Conservation (phyloP, 2,797 vertebrate species). For the Pseudochaenichthys georgianus region DNA sequence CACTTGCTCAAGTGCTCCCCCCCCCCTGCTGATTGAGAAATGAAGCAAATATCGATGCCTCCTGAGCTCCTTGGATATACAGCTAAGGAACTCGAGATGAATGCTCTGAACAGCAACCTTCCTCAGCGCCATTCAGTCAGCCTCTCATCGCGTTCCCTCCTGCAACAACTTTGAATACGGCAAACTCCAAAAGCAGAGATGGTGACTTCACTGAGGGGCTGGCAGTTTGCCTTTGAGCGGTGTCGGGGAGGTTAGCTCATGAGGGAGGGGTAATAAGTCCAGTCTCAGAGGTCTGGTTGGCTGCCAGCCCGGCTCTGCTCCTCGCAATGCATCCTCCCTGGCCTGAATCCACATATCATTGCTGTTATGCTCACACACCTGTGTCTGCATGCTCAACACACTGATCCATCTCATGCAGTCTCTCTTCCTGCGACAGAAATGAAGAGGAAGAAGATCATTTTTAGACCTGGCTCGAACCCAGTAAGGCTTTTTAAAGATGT, state of each 20-base stretch:
- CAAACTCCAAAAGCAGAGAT: conserved; percentile 25
- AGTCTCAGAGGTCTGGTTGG: conserved; percentile 49
- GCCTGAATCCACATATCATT: conserved; percentile 49
- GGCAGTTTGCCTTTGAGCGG: conserved; percentile 38
- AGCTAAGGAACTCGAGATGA: conserved; percentile 12
- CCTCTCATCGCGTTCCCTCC: conserved; percentile 17
- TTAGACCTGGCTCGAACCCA: conserved; percentile 60
- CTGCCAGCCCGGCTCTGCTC: conserved; percentile 52
- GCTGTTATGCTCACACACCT: conserved; percentile 58
- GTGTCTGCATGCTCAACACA: conserved; percentile 56
- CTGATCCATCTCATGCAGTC: conserved; percentile 46
- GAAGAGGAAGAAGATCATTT: conserved; percentile 43
- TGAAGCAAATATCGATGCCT: conserved; percentile 29
- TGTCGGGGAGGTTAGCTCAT: conserved; percentile 53
- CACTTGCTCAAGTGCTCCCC: background rate
- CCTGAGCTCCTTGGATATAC: conserved; percentile 1
- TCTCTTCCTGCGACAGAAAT: conserved; percentile 38
- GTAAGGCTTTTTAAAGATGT: conserved; percentile 65
- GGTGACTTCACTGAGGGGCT: conserved; percentile 51
- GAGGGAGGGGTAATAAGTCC: conserved; percentile 60
- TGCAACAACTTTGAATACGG: conserved; percentile 9
- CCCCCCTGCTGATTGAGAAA: conserved; percentile 15
- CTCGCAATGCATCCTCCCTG: conserved; percentile 51
- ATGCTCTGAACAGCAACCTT: conserved; percentile 28
- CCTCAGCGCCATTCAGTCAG: conserved; percentile 20